Evolutionary conservation across 2,113 vertebrate genomes (phyloP), one percentile per base, ranked within the genome.

Genomic region (Meleagris gallopavo): DNA sequence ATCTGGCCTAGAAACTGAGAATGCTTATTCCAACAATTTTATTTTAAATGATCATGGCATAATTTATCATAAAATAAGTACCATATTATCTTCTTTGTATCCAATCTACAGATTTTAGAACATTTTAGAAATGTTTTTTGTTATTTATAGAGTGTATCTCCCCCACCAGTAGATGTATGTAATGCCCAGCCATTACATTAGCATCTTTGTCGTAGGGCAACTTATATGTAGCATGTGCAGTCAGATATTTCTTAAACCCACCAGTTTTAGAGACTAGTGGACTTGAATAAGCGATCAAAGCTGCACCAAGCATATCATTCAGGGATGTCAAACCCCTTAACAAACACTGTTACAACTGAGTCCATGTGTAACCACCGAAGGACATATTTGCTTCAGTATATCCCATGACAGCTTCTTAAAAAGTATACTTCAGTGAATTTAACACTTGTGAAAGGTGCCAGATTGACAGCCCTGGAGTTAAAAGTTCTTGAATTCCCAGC

Each of bases 351-450:
- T 98, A 97, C 84, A 95, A 92, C 65, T 52, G 45, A 97, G 97
- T 95, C 95, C 96, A 96, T 97, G 97, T 97, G 96, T 97, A 95
- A 96, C 93, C 17, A 97, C 91, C 38, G 92, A 97, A 96, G 97
- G 95, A 97, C 95, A 97, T 97, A 96, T 95, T 97, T 97, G 92
- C 95, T 95, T 97, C 96, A 88, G 95, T 97, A 94, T 97, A 90
- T 97, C 96, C 97, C 90, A 88, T 97, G 96, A 97, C 96, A 97
- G 96, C 94, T 97, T 97, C 93, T 94, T 95, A 85, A 89, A 90
- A 95, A 94, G 96, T 94, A 94, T 29, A 95, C 87, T 94, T 90
- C 89, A 96, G 96, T 80, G 86, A 97, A 95, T 97, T 95, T 96
- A 97, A 95, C 95, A 95, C 93, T 97, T 97, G 94, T 89, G 93